These are phyloP conservation scores for Pangasius krempfi DNA, from an alignment of 2,797 vertebrate species.

Conservation along the genomic window DNA sequence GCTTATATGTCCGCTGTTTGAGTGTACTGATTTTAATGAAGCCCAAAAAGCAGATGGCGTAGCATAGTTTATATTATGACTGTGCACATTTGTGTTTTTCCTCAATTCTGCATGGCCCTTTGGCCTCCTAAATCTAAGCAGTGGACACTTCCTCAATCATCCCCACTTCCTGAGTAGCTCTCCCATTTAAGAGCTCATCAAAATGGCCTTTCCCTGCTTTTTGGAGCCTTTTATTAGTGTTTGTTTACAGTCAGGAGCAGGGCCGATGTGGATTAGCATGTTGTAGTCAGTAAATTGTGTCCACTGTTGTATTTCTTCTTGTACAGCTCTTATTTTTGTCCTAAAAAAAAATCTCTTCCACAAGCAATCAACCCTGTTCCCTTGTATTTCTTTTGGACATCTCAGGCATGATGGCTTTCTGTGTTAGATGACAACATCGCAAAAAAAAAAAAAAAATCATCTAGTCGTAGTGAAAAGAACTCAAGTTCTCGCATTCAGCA, in stretches of 20 bases:
- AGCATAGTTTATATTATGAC: background rate
- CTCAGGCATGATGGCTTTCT: background rate
- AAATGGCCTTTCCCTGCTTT: constrained; percentile 12
- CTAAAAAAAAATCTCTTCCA: background rate
- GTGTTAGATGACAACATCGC: constrained; percentile 19
- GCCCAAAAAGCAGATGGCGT: background rate
- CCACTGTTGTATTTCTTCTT: background rate
- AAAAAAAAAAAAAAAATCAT: constrained; percentile 38
- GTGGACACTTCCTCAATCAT: constrained; percentile 41
- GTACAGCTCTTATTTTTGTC: background rate
- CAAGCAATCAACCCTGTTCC: background rate
- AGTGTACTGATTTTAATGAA: constrained; percentile 28
- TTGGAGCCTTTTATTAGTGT: background rate
- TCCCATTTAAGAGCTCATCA: constrained; percentile 37
- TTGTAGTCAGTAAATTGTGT: background rate
- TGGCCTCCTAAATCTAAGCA: constrained; percentile 32
- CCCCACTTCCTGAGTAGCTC: constrained; percentile 29
- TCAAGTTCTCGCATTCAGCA: background rate
- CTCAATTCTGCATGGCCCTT: background rate
- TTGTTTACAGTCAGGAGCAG: constrained; percentile 8
- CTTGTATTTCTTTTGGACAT: background rate
- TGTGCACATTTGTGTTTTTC: constrained; percentile 16
- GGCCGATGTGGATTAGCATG: background rate
- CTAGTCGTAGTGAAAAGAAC: background rate
- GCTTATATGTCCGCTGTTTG: background rate